Base-by-base conservation (phyloP, 2,797 vertebrate genomes). In the Anomalospiza imberbis region DNA sequence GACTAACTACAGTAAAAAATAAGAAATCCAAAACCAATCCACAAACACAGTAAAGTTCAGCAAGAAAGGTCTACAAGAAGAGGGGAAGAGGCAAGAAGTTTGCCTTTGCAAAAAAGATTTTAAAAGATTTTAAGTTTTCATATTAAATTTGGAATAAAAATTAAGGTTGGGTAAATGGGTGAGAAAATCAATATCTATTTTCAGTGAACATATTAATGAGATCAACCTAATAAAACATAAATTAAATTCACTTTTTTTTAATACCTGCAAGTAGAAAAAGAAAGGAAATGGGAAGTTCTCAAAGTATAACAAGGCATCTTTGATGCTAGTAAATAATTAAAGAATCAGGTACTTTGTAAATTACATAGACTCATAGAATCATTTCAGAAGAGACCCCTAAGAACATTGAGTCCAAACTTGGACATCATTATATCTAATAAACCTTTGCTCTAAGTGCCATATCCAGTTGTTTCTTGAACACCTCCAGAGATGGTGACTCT, bases 11-110 rank as follows among this genome's bases (percentile, higher is more conserved):
- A 58, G 51, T 38, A 51, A 80, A 85, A 88, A 66, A 42, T 3
- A 67, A 70, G 58, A 81, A 80, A 34, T 4, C 6, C 13, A 5
- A 40, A 66, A 80, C 19, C 6, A 71, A 36, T 22, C 40, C 9
- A 70, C 6, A 62, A 45, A n/a, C n/a, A 38, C 13, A 58, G 20
- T 31, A 66, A 70, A 90, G 10, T 7, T 24, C 21, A 77, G 7
- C 5, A 61, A 55, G 40, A 66, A 85, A 60, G 8, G 21, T 62
- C 44, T 89, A 47, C 20, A n/a, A 29, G 63, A 63, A 62, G 9
- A 7, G 2, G 7, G 4, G 0, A 0, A 6, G 12, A 61, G 9
- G 17, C 10, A 77, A 34, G 20, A 80, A 68, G 6, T 42, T 91
- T 45, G 25, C 21, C 5, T 86, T 51, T 71, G 12, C 13, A 58